Conservation (phyloP, 2,113 vertebrate species). For the Scomber colias region DNA sequence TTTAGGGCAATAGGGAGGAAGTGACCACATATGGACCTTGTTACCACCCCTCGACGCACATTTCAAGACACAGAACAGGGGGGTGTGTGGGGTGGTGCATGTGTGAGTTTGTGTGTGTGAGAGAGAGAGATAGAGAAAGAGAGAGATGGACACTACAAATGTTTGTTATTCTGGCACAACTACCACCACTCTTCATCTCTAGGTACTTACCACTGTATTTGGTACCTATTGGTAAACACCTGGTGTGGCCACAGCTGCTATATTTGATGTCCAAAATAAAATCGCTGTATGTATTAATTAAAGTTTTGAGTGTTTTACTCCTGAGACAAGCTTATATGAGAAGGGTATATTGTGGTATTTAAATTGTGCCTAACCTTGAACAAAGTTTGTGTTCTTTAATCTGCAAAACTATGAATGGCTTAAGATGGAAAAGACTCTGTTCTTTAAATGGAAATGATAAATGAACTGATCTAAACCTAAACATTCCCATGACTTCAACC, state of each 20-base stretch:
- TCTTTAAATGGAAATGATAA: conserved; percentile 35
- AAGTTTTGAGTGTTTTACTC: too few relatives aligned
- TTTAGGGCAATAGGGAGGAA: conserved; percentile 57
- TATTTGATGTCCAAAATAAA: conserved; percentile 18
- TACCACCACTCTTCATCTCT: conserved; percentile 1
- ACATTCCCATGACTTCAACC: conserved; percentile 58
- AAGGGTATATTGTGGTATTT: not conserved
- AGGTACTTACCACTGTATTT: conserved; percentile 4
- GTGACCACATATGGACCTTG: conserved; percentile 74
- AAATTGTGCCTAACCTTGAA: not conserved
- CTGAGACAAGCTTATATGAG: not conserved
- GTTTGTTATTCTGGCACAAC: conserved; percentile 28
- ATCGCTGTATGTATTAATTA: too few relatives aligned
- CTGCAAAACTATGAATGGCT: not conserved
- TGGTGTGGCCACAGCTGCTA: conserved; percentile 1
- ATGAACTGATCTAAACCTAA: conserved; percentile 44
- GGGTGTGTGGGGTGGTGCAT: conserved; percentile 17
- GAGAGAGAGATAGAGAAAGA: not conserved
- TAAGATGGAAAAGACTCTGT: not conserved
- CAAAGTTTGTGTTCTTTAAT: not conserved
- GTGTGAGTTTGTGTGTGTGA: conserved; percentile 4
- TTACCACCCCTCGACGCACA: conserved; percentile 66
- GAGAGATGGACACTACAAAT: not conserved
- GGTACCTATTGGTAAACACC: not conserved
- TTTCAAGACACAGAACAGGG: conserved; percentile 44